Evolutionary conservation across 2,797 vertebrate species (phyloP).

Genomic region (Setipinna tenuifilis): DNA sequence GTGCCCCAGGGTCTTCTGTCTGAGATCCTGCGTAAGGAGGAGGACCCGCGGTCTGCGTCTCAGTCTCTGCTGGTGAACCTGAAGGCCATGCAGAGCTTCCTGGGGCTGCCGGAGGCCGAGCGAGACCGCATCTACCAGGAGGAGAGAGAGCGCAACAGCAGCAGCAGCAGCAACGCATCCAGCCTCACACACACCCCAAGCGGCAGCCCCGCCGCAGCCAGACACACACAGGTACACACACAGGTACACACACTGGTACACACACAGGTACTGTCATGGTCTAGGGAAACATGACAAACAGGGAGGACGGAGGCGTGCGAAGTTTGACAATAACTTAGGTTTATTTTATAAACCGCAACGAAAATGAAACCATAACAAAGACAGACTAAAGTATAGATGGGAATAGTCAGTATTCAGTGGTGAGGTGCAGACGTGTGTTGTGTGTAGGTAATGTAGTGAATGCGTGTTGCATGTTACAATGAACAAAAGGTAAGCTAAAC

Average conservation of each 20-base stretch:
- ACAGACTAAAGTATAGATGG: too few species aligned
- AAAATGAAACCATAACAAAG: too few species aligned
- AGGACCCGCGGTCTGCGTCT: slow-evolving; percentile 89
- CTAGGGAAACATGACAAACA: too few species aligned
- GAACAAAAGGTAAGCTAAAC: too few species aligned
- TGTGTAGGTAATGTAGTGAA: too few species aligned
- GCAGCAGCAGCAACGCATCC: slow-evolving; percentile 93
- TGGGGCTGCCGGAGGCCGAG: slow-evolving; percentile 90
- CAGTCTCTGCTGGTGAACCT: slow-evolving; percentile 96
- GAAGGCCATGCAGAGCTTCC: slow-evolving; percentile 98
- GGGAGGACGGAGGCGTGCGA: too few species aligned
- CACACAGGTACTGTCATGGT: not conserved
- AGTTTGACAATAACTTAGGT: too few species aligned
- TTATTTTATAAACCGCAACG: too few species aligned
- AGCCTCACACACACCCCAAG: slow-evolving; percentile 86
- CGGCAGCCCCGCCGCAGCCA: slow-evolving; percentile 86
- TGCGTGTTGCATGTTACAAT: too few species aligned
- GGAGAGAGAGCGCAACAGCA: slow-evolving; percentile 91
- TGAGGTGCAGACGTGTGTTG: too few species aligned
- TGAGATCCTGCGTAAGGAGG: slow-evolving; percentile 95
- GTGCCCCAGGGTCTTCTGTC: slow-evolving; percentile 87
- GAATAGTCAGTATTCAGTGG: too few species aligned
- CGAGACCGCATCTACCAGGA: slow-evolving; percentile 95
- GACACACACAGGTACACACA: slow-evolving; percentile 83
- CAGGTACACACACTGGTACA: not conserved